phyloP scores from a whole-genome alignment of 1,140 invertebrate genomes.

The Liolophura sinensis region DNA sequence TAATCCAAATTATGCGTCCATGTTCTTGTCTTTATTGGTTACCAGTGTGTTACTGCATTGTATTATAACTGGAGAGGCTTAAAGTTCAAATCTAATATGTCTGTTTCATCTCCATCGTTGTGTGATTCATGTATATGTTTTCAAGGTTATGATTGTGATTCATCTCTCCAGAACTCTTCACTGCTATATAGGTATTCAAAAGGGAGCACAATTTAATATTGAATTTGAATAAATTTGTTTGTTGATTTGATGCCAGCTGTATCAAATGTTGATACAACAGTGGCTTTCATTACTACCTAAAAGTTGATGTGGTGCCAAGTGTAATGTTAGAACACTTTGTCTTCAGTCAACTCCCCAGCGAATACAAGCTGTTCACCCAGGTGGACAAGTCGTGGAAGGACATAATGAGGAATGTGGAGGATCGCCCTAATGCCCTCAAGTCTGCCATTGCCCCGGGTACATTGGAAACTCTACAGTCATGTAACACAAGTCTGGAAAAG shows the following conservation, averaged over 20 bases:
- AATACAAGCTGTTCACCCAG: constrained; percentile 76
- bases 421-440: constrained; percentile 57
- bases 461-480: constrained; percentile 51
- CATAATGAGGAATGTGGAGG: constrained; percentile 66
- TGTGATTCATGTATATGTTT: too few relatives aligned
- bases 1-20: too few relatives aligned
- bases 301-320: neutral
- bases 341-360: constrained; percentile 74
- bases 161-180: too few relatives aligned
- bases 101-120: too few relatives aligned
- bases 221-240: neutral
- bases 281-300: neutral
- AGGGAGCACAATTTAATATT: too few relatives aligned
- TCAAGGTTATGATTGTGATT: too few relatives aligned
- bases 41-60: too few relatives aligned
- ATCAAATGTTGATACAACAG: neutral
- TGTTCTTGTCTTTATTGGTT: too few relatives aligned
- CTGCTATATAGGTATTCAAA: too few relatives aligned
- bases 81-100: too few relatives aligned
- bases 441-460: constrained; percentile 53
- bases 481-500: constrained; percentile 54
- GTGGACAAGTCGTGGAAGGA: constrained; percentile 87
- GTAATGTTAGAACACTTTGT: constrained; percentile 2
- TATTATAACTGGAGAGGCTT: too few relatives aligned
- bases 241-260: neutral